phyloP scores from a whole-genome alignment of 2,113 vertebrate genomes.

The Peromyscus leucopus region DNA sequence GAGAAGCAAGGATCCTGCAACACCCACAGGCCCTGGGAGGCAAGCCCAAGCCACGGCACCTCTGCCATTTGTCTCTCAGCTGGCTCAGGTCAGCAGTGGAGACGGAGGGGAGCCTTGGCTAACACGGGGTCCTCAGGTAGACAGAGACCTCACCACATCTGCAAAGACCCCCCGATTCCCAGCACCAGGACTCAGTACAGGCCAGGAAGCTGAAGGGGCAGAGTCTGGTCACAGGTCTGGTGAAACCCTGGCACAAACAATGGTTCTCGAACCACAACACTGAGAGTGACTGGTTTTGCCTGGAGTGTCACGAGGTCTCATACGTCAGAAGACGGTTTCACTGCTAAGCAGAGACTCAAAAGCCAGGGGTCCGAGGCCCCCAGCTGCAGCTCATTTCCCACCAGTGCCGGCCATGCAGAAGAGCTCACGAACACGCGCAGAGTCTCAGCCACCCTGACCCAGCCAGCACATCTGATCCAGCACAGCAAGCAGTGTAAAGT shows the following conservation, averaged over 20 bases:
- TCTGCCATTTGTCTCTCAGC: not conserved
- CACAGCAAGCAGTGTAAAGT: fast-evolving
- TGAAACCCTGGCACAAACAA: not conserved
- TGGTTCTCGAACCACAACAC: not conserved
- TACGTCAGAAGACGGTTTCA: fast-evolving
- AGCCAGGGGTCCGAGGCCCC: not conserved
- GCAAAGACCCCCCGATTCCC: not conserved
- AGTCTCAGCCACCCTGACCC: not conserved
- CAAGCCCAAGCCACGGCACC: fast-evolving
- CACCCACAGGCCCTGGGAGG: not conserved
- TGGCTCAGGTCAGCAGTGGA: not conserved
- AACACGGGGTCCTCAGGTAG: not conserved
- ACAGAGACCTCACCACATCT: not conserved
- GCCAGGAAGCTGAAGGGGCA: not conserved
- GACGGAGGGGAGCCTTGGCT: not conserved
- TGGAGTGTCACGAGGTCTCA: not conserved
- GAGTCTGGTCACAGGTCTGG: not conserved
- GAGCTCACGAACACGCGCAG: not conserved
- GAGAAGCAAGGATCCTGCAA: not conserved
- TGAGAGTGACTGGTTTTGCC: not conserved
- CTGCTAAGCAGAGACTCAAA: not conserved
- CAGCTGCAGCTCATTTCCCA: not conserved
- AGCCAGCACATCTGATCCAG: fast-evolving
- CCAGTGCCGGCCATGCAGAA: not conserved
- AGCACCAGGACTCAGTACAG: not conserved